Evolutionary conservation across 2,113 vertebrate genomes (phyloP), one percentile per base, ranked within the genome.

Genomic region (Gallinago media): DNA sequence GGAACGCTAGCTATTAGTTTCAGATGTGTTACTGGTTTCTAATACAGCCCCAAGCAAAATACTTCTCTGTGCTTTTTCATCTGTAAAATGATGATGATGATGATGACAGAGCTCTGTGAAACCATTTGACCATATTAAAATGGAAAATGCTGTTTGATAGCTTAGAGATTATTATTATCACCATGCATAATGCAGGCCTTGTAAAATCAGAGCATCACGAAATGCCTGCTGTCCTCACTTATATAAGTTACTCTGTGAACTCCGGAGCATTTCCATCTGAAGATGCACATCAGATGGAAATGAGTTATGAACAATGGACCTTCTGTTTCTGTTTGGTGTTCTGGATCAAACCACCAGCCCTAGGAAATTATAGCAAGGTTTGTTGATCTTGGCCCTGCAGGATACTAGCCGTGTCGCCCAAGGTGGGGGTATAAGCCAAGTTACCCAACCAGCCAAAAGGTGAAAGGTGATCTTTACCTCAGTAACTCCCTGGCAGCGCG

Each of bases 11-110:
- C 7, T 85, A 59, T 87, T 91, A 65, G 26, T 89, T 94, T 85
- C 73, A 92, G 66, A 82, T 71, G 32, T 36, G 11, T 78, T 84
- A 68, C 61, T 94, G 17, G 16, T 89, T 94, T 77, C 49, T 74
- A 65, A 72, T 62, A 89, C 8, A 72, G 15, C 56, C 80, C 4
- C 25, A 78, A 74, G 84, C 31, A 68, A 87, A 85, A 84, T 52
- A 52, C 12, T 91, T 84, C 32, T 78, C 52, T 91, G 16, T 52
- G 68, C 16, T 70, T 96, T 96, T 87, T 95, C 77, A 44, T 96
- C 61, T 75, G 40, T 63, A 78, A 89, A 95, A 84, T 65, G 56
- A 67, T 49, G 32, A 71, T 82, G 32, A 66, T 85, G 65, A 76
- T 80, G 36, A 74, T 83, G 55, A 70, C 38, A 91, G 61, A 75